Evolutionary conservation across 2,113 vertebrate genomes (phyloP).

Genomic region (Tyrannus savana): DNA sequence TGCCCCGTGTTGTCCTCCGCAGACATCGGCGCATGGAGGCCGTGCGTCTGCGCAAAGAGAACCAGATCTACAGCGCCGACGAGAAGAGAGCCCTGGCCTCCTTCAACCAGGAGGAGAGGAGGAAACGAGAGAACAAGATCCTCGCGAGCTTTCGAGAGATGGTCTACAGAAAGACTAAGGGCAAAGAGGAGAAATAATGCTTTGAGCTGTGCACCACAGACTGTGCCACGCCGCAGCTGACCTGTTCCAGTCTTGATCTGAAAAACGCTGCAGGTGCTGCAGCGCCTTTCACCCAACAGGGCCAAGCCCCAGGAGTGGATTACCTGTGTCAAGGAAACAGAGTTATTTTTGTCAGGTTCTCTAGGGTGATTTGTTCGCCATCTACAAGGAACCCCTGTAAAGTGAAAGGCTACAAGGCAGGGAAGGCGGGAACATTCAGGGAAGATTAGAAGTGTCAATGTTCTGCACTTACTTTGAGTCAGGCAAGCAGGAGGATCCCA

Average conservation of each 20-base stretch:
- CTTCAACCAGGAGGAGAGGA: constrained; percentile 96
- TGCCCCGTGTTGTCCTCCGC: not conserved
- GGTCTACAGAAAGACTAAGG: constrained; percentile 97
- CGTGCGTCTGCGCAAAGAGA: constrained; percentile 97
- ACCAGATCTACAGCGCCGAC: constrained; percentile 98
- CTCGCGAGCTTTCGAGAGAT: constrained; percentile 96
- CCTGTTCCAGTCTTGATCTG: not conserved
- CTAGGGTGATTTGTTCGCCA: not conserved
- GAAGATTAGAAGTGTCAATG: not conserved
- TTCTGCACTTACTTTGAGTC: accelerated
- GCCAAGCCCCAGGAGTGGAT: not conserved
- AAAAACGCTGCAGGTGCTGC: constrained; percentile 35
- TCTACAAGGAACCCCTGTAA: not conserved
- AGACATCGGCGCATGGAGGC: constrained; percentile 98
- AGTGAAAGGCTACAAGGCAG: not conserved
- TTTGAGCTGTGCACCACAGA: not conserved
- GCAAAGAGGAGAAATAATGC: constrained; percentile 91
- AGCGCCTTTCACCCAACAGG: constrained; percentile 51
- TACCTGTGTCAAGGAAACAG: not conserved
- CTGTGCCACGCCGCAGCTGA: not conserved
- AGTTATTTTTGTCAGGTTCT: not conserved
- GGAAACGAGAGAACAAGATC: constrained; percentile 96
- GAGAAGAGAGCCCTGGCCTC: constrained; percentile 95
- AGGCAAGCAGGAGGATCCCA: not conserved
- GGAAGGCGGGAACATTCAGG: not conserved